phyloP scores from a whole-genome alignment of 2,113 vertebrate species.

The Centropus unirufus region DNA sequence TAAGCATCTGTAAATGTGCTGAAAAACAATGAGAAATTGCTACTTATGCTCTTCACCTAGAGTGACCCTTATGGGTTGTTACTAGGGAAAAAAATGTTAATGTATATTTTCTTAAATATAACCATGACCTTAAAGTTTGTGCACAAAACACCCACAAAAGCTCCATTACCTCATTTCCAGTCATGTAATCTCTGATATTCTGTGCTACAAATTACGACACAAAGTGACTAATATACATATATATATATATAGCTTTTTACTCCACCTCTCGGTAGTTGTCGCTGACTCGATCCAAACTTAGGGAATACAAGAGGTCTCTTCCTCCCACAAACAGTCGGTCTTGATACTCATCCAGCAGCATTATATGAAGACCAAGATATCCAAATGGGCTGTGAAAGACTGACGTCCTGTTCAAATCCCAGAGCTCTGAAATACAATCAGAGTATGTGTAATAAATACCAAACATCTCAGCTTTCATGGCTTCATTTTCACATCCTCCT shows the following conservation, averaged over 20 bases:
- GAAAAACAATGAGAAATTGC: not conserved
- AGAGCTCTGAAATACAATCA: conserved; percentile 86
- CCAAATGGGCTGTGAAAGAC: conserved; percentile 86
- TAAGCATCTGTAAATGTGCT: not conserved
- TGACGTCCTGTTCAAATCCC: conserved; percentile 92
- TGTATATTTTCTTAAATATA: not conserved
- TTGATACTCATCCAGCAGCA: conserved; percentile 93
- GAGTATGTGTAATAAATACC: conserved; percentile 24
- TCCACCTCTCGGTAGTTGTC: conserved; percentile 87
- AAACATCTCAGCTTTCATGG: not conserved
- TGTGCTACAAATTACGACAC: not conserved
- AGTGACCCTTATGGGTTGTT: not conserved
- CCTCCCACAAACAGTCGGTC: conserved; percentile 93
- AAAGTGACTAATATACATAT: not conserved
- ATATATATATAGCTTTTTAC: not conserved
- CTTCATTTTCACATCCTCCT: not conserved
- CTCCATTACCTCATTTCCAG: not conserved
- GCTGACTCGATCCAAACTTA: conserved; percentile 89
- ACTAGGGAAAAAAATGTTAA: not conserved
- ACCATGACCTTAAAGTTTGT: not conserved
- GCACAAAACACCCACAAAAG: not conserved
- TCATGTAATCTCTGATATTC: not conserved
- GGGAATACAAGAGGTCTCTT: conserved; percentile 90
- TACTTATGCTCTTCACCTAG: not conserved
- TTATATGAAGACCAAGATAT: conserved; percentile 84